Evolutionary conservation across 2,888 invertebrate species (phyloP).

Genomic region (Yponomeuta sedellus): DNA sequence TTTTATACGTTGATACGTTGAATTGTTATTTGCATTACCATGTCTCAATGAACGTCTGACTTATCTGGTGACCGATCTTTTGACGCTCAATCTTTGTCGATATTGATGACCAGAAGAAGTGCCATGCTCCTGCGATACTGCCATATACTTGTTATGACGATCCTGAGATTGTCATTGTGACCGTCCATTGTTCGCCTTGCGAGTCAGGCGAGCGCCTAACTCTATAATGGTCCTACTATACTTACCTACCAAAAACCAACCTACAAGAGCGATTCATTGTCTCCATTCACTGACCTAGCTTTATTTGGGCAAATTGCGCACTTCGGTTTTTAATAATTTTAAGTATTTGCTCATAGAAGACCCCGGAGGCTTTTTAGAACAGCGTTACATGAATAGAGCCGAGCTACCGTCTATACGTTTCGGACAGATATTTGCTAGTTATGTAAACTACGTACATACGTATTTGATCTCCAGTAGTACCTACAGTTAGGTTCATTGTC

Average conservation of each 20-base stretch:
- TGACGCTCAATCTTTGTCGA: no score
- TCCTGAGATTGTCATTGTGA: conserved; percentile 38
- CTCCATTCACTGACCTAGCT: background rate
- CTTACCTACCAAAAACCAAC: background rate
- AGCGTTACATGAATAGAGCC: no score
- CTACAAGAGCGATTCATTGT: background rate
- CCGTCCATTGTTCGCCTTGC: conserved; percentile 39
- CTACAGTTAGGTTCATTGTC: background rate
- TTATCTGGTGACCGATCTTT: no score
- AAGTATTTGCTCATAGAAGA: background rate
- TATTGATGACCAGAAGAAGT: background rate
- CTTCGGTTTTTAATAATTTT: background rate
- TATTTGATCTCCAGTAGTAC: no score
- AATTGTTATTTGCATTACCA: no score
- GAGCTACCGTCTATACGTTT: no score
- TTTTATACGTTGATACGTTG: no score
- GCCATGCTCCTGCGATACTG: background rate
- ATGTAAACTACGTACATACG: no score
- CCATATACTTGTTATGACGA: conserved; percentile 1
- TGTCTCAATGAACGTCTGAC: no score
- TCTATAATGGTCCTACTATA: background rate
- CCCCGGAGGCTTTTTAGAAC: background rate
- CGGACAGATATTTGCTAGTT: no score
- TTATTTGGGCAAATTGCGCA: background rate
- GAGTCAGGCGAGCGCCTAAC: background rate